A percentile compares a stretch with the other conserved stretches of the same genome.
These are phyloP conservation scores for Paguma larvata DNA, from an alignment of 2,797 vertebrate genomes.

Conservation along the genomic window DNA sequence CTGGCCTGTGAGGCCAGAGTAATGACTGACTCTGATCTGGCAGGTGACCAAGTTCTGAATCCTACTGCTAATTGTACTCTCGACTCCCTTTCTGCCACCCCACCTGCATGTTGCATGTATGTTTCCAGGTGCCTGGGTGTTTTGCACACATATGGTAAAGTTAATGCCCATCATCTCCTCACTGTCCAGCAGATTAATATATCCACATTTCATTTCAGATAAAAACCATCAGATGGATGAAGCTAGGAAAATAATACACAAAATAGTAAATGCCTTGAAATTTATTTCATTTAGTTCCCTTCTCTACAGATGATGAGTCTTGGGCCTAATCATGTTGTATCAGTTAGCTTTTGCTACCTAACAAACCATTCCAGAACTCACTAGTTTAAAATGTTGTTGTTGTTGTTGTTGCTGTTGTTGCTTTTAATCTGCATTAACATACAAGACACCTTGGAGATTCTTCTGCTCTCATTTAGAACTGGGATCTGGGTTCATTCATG, in stretches of 20 bases:
- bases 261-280: neutral
- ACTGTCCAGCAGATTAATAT: neutral
- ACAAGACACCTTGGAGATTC: neutral
- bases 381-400: neutral
- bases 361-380: neutral
- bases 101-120: too few species aligned
- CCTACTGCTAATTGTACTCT: fast-evolving
- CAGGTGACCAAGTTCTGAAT: neutral
- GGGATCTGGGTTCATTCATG: neutral
- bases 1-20: conserved; percentile 38
- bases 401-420: neutral
- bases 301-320: neutral
- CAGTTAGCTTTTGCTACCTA: neutral
- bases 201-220: neutral
- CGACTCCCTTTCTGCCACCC: fast-evolving
- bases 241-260: neutral
- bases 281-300: neutral
- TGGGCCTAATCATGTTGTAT: neutral
- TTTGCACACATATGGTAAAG: neutral
- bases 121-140: neutral
- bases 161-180: neutral
- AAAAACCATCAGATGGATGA: neutral
- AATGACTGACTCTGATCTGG: conserved; percentile 40
- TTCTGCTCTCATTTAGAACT: neutral
- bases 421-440: neutral